Conservation (phyloP, 92 coral and sea anemone genomes). For the Paramuricea clavata region DNA sequence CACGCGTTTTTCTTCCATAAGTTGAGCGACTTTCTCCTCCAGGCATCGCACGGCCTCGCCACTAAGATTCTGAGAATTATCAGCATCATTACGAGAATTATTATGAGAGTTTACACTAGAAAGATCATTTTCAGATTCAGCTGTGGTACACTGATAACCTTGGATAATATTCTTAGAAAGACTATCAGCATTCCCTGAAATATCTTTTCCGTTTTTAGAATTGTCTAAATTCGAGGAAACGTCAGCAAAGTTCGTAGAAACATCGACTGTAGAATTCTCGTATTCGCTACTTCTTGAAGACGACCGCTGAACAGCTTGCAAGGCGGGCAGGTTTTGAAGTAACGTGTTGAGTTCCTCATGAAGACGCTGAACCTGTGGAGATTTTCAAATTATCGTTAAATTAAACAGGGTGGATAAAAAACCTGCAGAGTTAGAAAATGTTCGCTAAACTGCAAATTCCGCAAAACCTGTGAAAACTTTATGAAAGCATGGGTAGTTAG, state of each 20-base stretch:
- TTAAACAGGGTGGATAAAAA: too few species aligned
- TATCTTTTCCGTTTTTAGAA: neutral
- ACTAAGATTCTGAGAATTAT: neutral
- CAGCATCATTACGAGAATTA: neutral
- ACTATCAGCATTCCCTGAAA: neutral
- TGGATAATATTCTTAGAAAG: neutral
- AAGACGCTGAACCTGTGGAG: conserved; percentile 33
- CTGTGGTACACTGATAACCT: neutral
- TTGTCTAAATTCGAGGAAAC: neutral
- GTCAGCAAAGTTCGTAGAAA: neutral
- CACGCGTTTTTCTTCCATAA: conserved; percentile 33
- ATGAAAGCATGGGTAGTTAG: too few species aligned
- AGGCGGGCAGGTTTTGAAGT: conserved; percentile 33
- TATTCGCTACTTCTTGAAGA: neutral
- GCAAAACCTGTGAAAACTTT: too few species aligned
- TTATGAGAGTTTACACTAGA: neutral
- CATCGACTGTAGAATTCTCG: neutral
- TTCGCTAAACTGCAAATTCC: too few species aligned
- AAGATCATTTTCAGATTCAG: neutral
- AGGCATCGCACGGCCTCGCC: conserved; percentile 11
- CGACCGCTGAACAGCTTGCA: neutral
- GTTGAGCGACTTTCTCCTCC: conserved; percentile 30
- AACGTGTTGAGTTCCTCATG: conserved; percentile 41
- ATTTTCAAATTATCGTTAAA: too few species aligned
- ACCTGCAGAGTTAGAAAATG: too few species aligned